phyloP scores from a whole-genome alignment of 2,113 vertebrate species.

The Strigops habroptila region DNA sequence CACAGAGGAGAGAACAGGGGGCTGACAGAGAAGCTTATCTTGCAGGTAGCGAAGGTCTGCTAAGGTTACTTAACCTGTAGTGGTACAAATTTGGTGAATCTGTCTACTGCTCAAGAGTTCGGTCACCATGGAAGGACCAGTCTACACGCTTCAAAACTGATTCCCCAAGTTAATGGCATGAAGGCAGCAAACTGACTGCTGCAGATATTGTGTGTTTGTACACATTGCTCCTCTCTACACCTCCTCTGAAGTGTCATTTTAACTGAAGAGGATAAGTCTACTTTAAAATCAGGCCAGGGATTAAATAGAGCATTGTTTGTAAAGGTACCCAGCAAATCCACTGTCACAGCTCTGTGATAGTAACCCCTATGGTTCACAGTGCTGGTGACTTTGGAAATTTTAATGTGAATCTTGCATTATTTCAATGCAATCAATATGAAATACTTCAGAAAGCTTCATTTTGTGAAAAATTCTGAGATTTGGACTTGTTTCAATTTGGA shows the following conservation, averaged over 20 bases:
- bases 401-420: neutral
- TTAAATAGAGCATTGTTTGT: neutral
- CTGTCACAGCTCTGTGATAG: neutral
- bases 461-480: neutral
- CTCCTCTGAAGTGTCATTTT: neutral
- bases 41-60: neutral
- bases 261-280: neutral
- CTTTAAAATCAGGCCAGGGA: neutral
- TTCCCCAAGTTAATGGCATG: neutral
- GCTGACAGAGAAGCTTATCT: neutral
- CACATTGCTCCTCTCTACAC: fast-evolving
- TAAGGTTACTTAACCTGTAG: neutral
- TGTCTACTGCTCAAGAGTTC: neutral
- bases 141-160: neutral
- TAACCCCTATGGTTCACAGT: neutral
- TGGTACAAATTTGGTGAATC: neutral
- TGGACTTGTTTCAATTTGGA: constrained; percentile 46
- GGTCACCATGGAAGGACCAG: neutral
- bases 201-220: neutral
- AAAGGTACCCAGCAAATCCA: neutral
- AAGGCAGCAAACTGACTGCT: neutral
- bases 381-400: neutral
- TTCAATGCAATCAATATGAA: neutral
- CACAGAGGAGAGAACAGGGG: neutral
- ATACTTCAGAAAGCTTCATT: neutral